phyloP scores from a whole-genome alignment of 2,113 vertebrate species.

The Chrysochloris asiatica region DNA sequence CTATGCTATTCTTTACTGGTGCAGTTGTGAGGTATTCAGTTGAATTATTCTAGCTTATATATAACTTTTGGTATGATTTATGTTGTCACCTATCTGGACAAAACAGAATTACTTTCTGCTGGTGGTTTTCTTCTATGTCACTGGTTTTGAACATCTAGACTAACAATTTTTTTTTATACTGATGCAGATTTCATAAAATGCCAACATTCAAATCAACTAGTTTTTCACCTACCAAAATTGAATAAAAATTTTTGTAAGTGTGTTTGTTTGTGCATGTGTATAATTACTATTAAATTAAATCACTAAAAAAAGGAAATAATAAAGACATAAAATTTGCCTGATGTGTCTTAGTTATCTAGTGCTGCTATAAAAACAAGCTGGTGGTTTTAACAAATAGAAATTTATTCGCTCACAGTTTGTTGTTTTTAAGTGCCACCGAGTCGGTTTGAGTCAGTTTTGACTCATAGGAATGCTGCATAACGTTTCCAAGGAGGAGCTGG shows the following conservation, averaged over 20 bases:
- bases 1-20: too few species aligned
- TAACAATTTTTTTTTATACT: constrained; percentile 61
- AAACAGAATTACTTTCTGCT: constrained; percentile 45
- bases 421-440: too few species aligned
- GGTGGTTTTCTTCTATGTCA: constrained; percentile 36
- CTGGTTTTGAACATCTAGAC: constrained; percentile 53
- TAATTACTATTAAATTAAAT: background rate
- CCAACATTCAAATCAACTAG: constrained; percentile 24
- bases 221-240: constrained; percentile 7
- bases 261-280: background rate
- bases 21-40: background rate
- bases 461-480: too few species aligned
- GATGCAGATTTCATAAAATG: constrained; percentile 42
- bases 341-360: too few species aligned
- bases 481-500: too few species aligned
- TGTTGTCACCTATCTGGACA: constrained; percentile 46
- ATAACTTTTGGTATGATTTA: constrained; percentile 52
- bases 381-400: too few species aligned
- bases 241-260: background rate
- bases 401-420: too few species aligned
- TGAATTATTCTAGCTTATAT: constrained; percentile 29
- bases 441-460: too few species aligned
- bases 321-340: background rate
- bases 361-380: too few species aligned
- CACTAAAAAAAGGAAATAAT: background rate